These are phyloP conservation scores for Lasioglossum malachurum DNA, from an alignment of 2,888 invertebrate genomes.

Conservation along the genomic window DNA sequence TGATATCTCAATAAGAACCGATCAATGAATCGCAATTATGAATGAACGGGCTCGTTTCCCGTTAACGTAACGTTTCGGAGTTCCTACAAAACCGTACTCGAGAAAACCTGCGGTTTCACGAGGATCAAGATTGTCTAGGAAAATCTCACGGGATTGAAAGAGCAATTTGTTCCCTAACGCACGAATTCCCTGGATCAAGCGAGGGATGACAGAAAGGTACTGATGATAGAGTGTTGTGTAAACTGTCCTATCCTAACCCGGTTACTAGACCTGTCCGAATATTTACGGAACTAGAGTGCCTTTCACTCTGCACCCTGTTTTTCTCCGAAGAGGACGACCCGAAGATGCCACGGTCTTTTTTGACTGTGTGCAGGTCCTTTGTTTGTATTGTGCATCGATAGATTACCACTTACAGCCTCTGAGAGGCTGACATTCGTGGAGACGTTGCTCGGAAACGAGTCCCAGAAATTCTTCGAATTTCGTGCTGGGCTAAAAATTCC, in stretches of 20 bases:
- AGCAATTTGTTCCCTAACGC: background rate
- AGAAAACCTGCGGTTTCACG: background rate
- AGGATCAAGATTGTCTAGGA: background rate
- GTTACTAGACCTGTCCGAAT: constrained; percentile 71
- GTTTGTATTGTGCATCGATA: constrained; percentile 59
- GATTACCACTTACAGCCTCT: constrained; percentile 61
- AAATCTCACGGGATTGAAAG: background rate
- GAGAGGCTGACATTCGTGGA: constrained; percentile 64
- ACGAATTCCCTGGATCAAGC: constrained; percentile 18
- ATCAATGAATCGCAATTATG: constrained; percentile 62
- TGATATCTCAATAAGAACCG: constrained; percentile 58
- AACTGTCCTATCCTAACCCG: constrained; percentile 46
- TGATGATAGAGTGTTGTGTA: constrained; percentile 59
- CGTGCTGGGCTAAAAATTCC: background rate
- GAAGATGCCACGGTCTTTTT: constrained; percentile 65
- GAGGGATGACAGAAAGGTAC: constrained; percentile 7
- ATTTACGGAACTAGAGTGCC: constrained; percentile 71
- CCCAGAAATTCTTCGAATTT: background rate
- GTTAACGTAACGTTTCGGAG: constrained; percentile 14
- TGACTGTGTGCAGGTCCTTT: constrained; percentile 67
- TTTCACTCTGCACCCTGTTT: constrained; percentile 52
- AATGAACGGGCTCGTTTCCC: constrained; percentile 53
- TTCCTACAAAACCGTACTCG: background rate
- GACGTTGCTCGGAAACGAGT: constrained; percentile 5
- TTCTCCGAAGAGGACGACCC: constrained; percentile 60